Evolutionary conservation across 1,140 invertebrate genomes (phyloP).

Genomic region (Cydia strobilella): DNA sequence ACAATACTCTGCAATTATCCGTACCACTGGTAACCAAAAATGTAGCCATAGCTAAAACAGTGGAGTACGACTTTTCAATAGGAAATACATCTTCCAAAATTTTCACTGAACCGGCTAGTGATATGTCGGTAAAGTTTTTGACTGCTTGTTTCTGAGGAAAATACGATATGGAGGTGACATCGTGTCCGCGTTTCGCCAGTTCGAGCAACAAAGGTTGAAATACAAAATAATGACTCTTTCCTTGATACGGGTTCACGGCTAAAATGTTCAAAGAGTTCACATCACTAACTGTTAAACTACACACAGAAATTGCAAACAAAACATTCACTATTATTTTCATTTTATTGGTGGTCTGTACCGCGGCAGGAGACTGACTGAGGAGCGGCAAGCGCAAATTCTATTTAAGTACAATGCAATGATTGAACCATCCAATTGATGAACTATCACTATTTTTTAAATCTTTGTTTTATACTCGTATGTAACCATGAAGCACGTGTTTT

Average conservation of each 20-base stretch:
- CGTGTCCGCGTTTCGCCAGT: constrained; percentile 83
- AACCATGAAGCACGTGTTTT: no score
- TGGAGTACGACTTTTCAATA: constrained; percentile 37
- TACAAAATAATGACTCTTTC: constrained; percentile 86
- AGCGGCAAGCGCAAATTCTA: background rate
- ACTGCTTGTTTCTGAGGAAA: constrained; percentile 70
- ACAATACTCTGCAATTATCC: constrained; percentile 48
- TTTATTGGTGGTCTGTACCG: background rate
- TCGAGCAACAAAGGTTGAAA: constrained; percentile 84
- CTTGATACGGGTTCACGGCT: constrained; percentile 83
- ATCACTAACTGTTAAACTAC: constrained; percentile 6
- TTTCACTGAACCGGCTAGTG: constrained; percentile 44
- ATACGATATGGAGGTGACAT: constrained; percentile 84
- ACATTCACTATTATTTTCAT: constrained; percentile 21
- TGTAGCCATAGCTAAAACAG: constrained; percentile 33
- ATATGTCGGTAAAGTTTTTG: constrained; percentile 48
- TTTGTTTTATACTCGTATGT: no score
- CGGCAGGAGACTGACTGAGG: constrained; percentile 18
- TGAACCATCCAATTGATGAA: no score
- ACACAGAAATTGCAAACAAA: background rate
- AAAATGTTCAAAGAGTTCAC: constrained; percentile 73
- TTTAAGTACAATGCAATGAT: background rate
- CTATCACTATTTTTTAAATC: no score
- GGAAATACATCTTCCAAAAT: constrained; percentile 48
- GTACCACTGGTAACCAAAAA: constrained; percentile 40